These are phyloP conservation scores for Platypus cylindrus DNA, from an alignment of 2,888 invertebrate genomes.

Conservation along the genomic window DNA sequence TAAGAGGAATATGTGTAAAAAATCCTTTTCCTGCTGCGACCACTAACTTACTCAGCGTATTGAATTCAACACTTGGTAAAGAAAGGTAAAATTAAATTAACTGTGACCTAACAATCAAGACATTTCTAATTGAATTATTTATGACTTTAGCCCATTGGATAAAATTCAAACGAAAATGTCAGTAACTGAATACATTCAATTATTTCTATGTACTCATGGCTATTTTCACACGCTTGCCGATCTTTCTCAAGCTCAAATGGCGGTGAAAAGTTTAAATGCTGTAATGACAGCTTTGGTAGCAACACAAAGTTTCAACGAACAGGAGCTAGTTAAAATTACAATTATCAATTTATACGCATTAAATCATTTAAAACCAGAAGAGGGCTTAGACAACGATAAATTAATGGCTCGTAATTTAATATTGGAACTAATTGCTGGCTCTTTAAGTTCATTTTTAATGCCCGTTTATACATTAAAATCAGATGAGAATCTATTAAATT, in stretches of 20 bases:
- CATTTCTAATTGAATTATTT: neutral
- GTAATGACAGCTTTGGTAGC: constrained; percentile 65
- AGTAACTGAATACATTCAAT: constrained; percentile 43
- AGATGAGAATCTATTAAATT: constrained; percentile 46
- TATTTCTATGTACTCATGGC: constrained; percentile 52
- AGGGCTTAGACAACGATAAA: constrained; percentile 43
- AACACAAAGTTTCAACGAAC: constrained; percentile 62
- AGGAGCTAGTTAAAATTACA: constrained; percentile 64
- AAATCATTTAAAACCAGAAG: constrained; percentile 40
- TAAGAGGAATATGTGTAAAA: constrained; percentile 68
- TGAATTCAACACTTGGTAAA: constrained; percentile 43
- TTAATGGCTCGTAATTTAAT: constrained; percentile 44
- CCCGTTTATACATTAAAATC: constrained; percentile 58
- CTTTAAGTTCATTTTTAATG: constrained; percentile 53
- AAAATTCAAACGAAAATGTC: constrained; percentile 46
- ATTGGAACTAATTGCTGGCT: constrained; percentile 50
- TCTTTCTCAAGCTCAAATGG: constrained; percentile 46
- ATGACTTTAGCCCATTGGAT: constrained; percentile 30
- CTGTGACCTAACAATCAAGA: neutral
- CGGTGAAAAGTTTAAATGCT: constrained; percentile 53
- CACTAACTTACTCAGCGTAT: constrained; percentile 64
- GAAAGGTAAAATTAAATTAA: constrained; percentile 27
- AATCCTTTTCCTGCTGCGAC: constrained; percentile 78
- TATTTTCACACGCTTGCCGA: constrained; percentile 41
- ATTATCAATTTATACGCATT: constrained; percentile 64